These are phyloP conservation scores for Anoplius nigerrimus DNA, from an alignment of 2,888 invertebrate species.

Conservation along the genomic window DNA sequence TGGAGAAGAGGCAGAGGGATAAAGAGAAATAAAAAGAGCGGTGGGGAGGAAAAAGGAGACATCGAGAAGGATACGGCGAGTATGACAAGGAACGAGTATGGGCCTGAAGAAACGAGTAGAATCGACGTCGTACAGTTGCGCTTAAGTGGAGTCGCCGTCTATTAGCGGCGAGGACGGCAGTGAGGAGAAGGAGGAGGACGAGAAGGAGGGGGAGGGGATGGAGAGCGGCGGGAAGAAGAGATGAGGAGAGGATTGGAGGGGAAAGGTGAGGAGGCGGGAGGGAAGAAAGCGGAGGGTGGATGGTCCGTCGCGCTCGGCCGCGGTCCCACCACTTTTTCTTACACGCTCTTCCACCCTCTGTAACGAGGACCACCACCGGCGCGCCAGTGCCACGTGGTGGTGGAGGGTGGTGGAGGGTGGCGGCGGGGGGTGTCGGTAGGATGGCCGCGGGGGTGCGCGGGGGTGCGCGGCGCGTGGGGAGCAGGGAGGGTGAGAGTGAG, in stretches of 20 bases:
- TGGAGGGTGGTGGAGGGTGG: slow-evolving; percentile 29
- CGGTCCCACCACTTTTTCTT: slow-evolving; percentile 51
- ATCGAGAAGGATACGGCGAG: not conserved
- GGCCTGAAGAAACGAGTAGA: not conserved
- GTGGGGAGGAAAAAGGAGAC: slow-evolving; percentile 7
- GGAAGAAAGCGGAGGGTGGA: too few species aligned
- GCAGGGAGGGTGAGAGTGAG: slow-evolving; percentile 21
- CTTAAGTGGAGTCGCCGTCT: slow-evolving; percentile 56
- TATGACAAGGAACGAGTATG: not conserved
- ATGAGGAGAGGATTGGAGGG: too few species aligned
- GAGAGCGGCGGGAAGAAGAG: slow-evolving; percentile 31
- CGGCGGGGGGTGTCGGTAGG: slow-evolving; percentile 15
- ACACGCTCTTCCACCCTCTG: slow-evolving; percentile 53
- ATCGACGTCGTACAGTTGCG: slow-evolving; percentile 38
- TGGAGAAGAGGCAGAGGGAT: not conserved
- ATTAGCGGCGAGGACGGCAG: slow-evolving; percentile 29
- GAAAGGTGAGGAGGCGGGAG: slow-evolving; percentile 37
- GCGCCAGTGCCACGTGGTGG: slow-evolving; percentile 51
- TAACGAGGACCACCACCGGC: slow-evolving; percentile 44
- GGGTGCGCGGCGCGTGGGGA: slow-evolving; percentile 50
- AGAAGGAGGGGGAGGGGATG: slow-evolving; percentile 23
- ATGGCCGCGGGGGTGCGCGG: slow-evolving; percentile 44
- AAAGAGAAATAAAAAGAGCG: slow-evolving; percentile 1
- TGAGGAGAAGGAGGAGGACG: slow-evolving; percentile 9
- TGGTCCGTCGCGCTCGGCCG: slow-evolving; percentile 19